A percentile compares a stretch with the other conserved stretches of the same genome.
phyloP scores from a whole-genome alignment of 2,797 vertebrate genomes.

The Sebastiscus albofasciatus region DNA sequence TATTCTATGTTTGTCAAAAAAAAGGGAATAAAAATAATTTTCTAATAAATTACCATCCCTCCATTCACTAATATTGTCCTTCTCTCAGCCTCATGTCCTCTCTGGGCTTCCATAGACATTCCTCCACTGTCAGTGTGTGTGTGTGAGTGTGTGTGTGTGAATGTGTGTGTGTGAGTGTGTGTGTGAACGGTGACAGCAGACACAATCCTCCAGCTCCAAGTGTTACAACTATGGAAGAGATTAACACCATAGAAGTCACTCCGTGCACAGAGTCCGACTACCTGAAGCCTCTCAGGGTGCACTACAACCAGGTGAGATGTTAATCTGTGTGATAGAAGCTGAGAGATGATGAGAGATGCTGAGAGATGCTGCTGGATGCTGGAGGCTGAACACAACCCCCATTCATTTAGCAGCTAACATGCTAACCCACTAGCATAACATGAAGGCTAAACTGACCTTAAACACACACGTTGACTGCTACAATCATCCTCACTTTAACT shows the following conservation, averaged over 20 bases:
- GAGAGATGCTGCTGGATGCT: conserved; percentile 51
- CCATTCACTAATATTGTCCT: too few relatives aligned
- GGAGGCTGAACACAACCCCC: conserved; percentile 75
- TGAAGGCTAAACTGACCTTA: conserved; percentile 51
- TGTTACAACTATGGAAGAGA: conserved; percentile 83
- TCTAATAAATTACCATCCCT: too few relatives aligned
- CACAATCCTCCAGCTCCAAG: conserved; percentile 40
- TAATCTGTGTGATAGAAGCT: not conserved
- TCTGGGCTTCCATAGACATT: conserved; percentile 71
- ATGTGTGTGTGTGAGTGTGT: too few relatives aligned
- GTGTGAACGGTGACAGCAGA: conserved; percentile 58
- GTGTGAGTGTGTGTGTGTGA: not conserved
- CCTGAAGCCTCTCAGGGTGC: conserved; percentile 86
- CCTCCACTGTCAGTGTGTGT: conserved; percentile 61
- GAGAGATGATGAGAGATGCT: not conserved
- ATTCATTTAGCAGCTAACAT: conserved; percentile 65
- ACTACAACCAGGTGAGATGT: conserved; percentile 84
- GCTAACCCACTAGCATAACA: conserved; percentile 46
- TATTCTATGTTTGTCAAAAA: too few relatives aligned
- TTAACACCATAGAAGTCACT: conserved; percentile 85
- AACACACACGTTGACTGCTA: conserved; percentile 14
- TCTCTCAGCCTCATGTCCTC: conserved; percentile 41
- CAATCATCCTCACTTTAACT: not conserved
- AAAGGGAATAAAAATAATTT: fast-evolving
- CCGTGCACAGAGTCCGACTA: conserved; percentile 88